Evolutionary conservation across 2,113 vertebrate genomes (phyloP), one percentile per base, ranked within the genome.

Genomic region (Peromyscus leucopus): DNA sequence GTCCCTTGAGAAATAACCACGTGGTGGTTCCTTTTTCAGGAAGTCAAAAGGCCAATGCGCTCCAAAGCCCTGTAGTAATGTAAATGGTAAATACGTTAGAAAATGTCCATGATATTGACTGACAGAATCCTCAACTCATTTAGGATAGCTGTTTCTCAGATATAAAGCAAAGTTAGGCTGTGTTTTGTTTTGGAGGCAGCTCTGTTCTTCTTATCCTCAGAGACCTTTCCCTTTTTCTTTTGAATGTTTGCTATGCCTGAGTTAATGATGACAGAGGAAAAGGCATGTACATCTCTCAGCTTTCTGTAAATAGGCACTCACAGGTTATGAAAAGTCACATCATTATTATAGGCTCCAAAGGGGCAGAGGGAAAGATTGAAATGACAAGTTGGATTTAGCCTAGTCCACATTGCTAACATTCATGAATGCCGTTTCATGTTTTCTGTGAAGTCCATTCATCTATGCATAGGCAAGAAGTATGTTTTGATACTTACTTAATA

Each of bases 401-500:
- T 6, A 2, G 13, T 51, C 57, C 59, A 17, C 21, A n/a, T 33
- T 83, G 16, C 5, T 86, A 48, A 55, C 26, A 48, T 7, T 89
- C 87, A 26, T 39, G 31, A 67, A 63, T 28, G 48, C 46, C 31
- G 24, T 39, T 39, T 39, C 15, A 39, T 1, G 12, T n/a, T 95
- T 87, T 74, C 87, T 74, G n/a, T 51, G 24, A 28, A 57, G 17
- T 94, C 91, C 74, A 92, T 63, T 90, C 88, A 75, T 46, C 61
- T 95, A 42, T 65, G 46, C 21, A 57, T 69, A 69, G n/a, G 26
- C 39, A 79, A 3, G 67, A 67, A 61, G 36, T n/a, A 7, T 46
- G 55, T 48, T 24, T 75, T 7, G 2, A 33, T 51, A n/a, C n/a
- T n/a, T n/a, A n/a, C n/a, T n/a, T n/a, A 46, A 86, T 69, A n/a